phyloP scores from a whole-genome alignment of 2,113 vertebrate species.

The Chloropsis hardwickii region DNA sequence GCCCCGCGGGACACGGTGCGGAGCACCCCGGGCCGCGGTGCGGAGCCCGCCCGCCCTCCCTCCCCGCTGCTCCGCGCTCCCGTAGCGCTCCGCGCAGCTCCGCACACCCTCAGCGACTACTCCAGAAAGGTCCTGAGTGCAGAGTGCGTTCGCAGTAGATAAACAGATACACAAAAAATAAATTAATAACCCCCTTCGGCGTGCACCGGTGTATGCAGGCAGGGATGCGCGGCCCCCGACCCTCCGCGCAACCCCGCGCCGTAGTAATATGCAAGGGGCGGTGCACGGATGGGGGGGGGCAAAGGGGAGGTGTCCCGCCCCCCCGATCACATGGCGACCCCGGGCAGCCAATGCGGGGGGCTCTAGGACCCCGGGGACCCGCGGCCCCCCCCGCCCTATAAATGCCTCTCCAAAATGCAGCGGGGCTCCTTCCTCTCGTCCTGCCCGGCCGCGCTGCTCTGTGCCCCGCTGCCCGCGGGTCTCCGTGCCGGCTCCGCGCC shows the following conservation, averaged over 20 bases:
- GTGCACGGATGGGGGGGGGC: background rate
- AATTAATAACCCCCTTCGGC: background rate
- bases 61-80: background rate
- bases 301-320: conserved; percentile 15
- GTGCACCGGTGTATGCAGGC: background rate
- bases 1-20: background rate
- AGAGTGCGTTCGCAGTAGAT: background rate
- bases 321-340: conserved; percentile 76
- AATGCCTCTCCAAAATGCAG: conserved; percentile 82
- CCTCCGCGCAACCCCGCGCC: background rate
- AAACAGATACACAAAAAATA: background rate
- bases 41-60: background rate
- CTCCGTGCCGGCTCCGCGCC: background rate
- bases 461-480: conserved; percentile 49
- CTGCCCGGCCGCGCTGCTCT: conserved; percentile 43
- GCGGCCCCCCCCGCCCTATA: conserved; percentile 82
- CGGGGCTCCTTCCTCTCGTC: conserved; percentile 80
- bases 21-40: background rate
- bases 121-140: background rate
- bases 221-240: background rate
- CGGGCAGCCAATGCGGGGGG: conserved; percentile 79
- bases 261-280: conserved; percentile 60
- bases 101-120: background rate
- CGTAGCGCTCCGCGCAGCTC: no score
- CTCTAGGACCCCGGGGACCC: conserved; percentile 79